These are phyloP conservation scores for Anthoscopus minutus DNA, from an alignment of 2,113 vertebrate species.

Conservation along the genomic window DNA sequence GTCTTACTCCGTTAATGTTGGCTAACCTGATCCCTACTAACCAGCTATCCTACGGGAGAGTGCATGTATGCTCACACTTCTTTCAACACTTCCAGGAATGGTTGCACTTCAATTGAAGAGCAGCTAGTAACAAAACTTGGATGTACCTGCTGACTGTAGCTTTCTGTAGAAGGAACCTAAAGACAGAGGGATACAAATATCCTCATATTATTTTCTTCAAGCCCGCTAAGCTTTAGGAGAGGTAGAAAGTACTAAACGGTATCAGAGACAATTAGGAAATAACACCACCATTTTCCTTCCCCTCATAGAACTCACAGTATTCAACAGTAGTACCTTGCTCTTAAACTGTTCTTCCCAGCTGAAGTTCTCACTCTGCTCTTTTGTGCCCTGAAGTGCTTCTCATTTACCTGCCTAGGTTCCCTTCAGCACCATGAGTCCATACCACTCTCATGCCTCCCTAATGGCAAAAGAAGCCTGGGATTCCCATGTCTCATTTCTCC, in stretches of 20 bases:
- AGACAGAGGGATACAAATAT: background rate
- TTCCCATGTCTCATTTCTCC: background rate
- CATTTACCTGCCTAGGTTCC: background rate
- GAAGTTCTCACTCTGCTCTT: background rate
- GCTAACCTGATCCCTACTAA: background rate
- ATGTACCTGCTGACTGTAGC: background rate
- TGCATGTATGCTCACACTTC: background rate
- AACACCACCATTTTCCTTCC: background rate
- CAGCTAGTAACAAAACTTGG: background rate
- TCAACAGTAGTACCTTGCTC: background rate
- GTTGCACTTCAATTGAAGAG: background rate
- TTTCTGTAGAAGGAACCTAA: background rate
- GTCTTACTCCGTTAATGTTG: background rate
- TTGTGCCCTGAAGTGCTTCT: background rate
- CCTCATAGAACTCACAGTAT: background rate
- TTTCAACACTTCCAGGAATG: background rate
- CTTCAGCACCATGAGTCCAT: background rate
- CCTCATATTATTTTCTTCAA: background rate
- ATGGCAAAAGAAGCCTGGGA: background rate
- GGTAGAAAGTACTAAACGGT: background rate
- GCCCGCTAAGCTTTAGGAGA: background rate
- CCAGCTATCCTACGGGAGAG: background rate
- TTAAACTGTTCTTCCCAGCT: background rate
- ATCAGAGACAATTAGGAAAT: background rate
- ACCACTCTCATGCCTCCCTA: background rate